Evolutionary conservation across 2,797 vertebrate species (phyloP), one percentile per base, ranked within the genome.

Genomic region (Malacoctenus gilli): DNA sequence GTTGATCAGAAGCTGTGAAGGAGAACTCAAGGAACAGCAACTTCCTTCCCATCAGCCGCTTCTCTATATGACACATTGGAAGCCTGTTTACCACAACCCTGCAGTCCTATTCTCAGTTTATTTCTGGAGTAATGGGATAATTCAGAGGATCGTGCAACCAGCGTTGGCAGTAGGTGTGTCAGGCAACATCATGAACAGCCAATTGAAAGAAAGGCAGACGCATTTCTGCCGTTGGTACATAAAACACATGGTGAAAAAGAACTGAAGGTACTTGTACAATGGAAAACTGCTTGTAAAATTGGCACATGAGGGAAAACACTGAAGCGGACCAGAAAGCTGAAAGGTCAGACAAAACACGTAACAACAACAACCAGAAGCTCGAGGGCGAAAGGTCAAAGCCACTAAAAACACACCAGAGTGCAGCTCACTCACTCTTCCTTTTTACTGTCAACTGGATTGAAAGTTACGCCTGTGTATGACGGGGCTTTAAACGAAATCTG

Each of bases 381-480:
- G 40, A 64, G 57, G 52, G 36, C 47, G 15, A 35, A 11, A 14
- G 43, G 35, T 59, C 16, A 59, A 42, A 63, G n/a, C 22, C 39
- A 54, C 30, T 21, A 58, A 19, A 57, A 60, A 74, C 54, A 7
- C 18, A 22, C 34, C 36, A 9, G 40, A 39, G 40, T 3, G 0
- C 0, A 41, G 39, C 53, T 60, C 48, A 53, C 69, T 72, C 58
- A 7, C 15, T n/a, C 37, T 8, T 11, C 57, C 68, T 55, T 42
- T 66, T 71, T 66, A 21, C 10, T 58, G 42, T n/a, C 2, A 34
- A 15, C 5, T 15, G 13, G 8, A 8, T 16, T 32, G 39, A 31
- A 54, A 68, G 63, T 57, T 39, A 18, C 71, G 69, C 75, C 73
- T 84, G 77, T 77, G 69, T 71, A 30, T 25, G 22, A 18, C 15